Evolutionary conservation across 2,113 vertebrate species (phyloP).

Genomic region (Rhynchomys soricoides): DNA sequence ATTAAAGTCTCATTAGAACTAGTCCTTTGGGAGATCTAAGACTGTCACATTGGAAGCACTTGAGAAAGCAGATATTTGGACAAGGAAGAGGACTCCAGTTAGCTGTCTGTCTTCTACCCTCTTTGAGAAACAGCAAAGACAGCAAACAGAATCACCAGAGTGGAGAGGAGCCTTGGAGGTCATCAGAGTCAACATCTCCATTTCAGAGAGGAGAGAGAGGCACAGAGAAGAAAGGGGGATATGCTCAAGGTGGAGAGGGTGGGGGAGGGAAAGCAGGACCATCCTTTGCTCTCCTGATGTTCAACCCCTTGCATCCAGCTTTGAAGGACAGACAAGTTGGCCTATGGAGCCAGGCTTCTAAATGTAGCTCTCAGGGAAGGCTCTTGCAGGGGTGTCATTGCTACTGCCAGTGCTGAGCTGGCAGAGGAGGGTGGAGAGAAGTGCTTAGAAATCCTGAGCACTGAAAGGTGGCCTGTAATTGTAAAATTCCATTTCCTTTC

Average conservation of each 20-base stretch:
- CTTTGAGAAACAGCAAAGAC: not conserved
- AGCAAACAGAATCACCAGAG: not conserved
- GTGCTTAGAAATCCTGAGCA: conserved; percentile 76
- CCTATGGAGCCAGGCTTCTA: conserved; percentile 60
- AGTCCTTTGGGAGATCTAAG: conserved; percentile 50
- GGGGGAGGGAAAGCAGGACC: not conserved
- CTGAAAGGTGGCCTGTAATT: conserved; percentile 83
- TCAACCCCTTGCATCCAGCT: conserved; percentile 23
- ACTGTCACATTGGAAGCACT: conserved; percentile 31
- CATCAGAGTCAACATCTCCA: not conserved
- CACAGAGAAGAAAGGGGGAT: not conserved
- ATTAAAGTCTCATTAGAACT: conserved; percentile 76
- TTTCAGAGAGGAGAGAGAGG: not conserved
- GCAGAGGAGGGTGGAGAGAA: conserved; percentile 74
- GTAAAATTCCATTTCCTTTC: conserved; percentile 85
- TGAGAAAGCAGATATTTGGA: conserved; percentile 52
- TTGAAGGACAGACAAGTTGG: conserved; percentile 68
- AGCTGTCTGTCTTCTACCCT: not conserved
- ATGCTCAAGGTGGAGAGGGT: conserved; percentile 4
- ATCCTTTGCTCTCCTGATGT: not conserved
- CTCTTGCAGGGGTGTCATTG: conserved; percentile 76
- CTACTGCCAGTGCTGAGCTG: conserved; percentile 75
- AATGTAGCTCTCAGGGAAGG: conserved; percentile 69
- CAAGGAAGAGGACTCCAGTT: not conserved
- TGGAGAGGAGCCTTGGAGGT: not conserved